These are phyloP conservation scores for Centruroides vittatus DNA, from an alignment of 1,140 invertebrate species.

Conservation along the genomic window DNA sequence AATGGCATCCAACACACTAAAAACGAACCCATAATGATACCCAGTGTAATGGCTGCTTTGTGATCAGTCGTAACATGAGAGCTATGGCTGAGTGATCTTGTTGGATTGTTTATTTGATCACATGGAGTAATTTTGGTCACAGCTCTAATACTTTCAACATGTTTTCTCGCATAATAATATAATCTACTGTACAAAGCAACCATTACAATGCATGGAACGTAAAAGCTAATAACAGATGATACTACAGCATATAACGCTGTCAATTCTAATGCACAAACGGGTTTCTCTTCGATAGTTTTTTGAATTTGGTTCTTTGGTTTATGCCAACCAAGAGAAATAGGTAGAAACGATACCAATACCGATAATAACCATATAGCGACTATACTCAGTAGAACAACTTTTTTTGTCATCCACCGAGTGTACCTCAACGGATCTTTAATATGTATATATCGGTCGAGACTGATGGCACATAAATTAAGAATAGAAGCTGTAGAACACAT, in stretches of 20 bases:
- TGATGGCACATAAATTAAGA: constrained; percentile 67
- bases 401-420: constrained; percentile 75
- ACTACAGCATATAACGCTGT: constrained; percentile 60
- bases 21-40: constrained; percentile 85
- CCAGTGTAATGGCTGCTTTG: constrained; percentile 88
- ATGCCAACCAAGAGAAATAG: constrained; percentile 70
- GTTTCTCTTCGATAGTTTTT: constrained; percentile 44
- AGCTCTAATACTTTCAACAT: constrained; percentile 52
- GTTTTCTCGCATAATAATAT: constrained; percentile 58
- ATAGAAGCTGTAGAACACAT: constrained; percentile 95
- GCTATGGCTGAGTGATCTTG: constrained; percentile 1
- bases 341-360: constrained; percentile 60
- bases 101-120: neutral
- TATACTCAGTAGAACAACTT: constrained; percentile 71
- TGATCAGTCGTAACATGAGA: constrained; percentile 17
- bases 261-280: constrained; percentile 20
- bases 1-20: constrained; percentile 64
- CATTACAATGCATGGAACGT: constrained; percentile 90
- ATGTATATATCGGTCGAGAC: constrained; percentile 79
- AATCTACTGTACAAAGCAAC: constrained; percentile 93
- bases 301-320: constrained; percentile 34
- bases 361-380: constrained; percentile 83
- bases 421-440: constrained; percentile 87
- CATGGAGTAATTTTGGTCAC: constrained; percentile 4
- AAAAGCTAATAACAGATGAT: constrained; percentile 83